Base-by-base conservation (phyloP, 23 tunicate species). In the Halocynthia roretzi region DNA sequence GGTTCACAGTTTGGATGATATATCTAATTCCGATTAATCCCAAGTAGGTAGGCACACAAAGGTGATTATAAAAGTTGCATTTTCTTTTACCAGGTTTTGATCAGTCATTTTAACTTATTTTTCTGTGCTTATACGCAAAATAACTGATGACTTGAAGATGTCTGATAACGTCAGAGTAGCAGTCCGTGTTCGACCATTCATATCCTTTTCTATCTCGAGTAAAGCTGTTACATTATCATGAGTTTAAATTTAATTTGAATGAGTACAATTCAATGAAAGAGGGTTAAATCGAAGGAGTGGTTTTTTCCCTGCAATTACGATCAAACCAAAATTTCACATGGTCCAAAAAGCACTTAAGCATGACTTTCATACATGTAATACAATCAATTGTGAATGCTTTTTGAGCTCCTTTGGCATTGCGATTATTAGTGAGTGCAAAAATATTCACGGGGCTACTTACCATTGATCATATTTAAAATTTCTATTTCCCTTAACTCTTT, bases 141-240 rank as follows among this genome's bases (percentile, higher is more conserved):
- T 4, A 31, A 31, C 44, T 31, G 44, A 31, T 31, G 44, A 31
- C 44, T 31, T 31, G 56, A 81, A 69, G 48, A 81, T 87, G 86
- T 72, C 72, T 0, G 94, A 87, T 51, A 87, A 87, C 64, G 44
- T 87, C 21, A 74, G 70, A 71, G 94, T 87, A 50, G 94, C 94
- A 20, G 94, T 87, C 20, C 66, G 94, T 19, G 82, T 87, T 8
- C 76, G 94, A 15, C 94, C 94, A 72, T 87, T 87, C 80, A 87
- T 87, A 87, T 87, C 94, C 94, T 87, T 87, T 83, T 21, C 23
- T 11, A 19, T 76, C n/a, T 17, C 5, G 2, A 4, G n/a, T 15
- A 60, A 17, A 15, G n/a, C 2, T 15, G 64, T 15, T 15, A 60
- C 64, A 15, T 15, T 60, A 17, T 60, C 2, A 60, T 0, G n/a